Base-by-base conservation (phyloP, 64 coral and sea anemone genomes). In the Montipora sp. region DNA sequence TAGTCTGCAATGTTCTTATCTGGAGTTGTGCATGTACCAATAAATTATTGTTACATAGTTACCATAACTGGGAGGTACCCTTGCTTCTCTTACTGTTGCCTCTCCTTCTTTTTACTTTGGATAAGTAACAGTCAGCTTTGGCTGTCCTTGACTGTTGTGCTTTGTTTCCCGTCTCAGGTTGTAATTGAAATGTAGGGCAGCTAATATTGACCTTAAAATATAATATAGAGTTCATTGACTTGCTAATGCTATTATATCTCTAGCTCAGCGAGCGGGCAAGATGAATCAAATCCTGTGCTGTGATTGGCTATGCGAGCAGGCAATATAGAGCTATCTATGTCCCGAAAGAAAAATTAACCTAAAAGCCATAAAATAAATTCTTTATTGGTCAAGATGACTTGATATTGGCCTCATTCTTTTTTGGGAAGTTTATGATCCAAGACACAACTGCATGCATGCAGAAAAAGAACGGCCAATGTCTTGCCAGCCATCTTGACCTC, bases 131-230 rank as follows among this genome's bases (percentile, higher is more conserved):
- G 5, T 5, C 3, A 89, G 57, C 20, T 45, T 77, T 8, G 71
- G 3, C 4, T 89, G n/a, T 6, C 75, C 75, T 89, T 74, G 66
- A 12, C 22, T 47, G 61, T 89, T 74, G 3, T 75, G 47, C 13
- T 51, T 20, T 47, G 45, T 75, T 55, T 75, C 87, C 45, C 87
- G 49, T 46, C 75, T 71, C 77, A 89, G 74, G 51, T 89, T 89
- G 2, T 77, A 89, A 44, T 89, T 89, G 14, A 89, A 89, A 16
- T 89, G 73, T 46, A 89, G 46, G 4, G 48, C 87, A 74, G 87
- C 87, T 24, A 89, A 48, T 18, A 77, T 77, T 21, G 73, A 50
- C 15, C 87, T 89, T 23, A 14, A 76, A 77, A 77, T 24, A 89
- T 12, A 5, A 80, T 20, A 18, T 13, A 22, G 7, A 58, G 0